Percentiles rank a stretch among this genome's conserved stretches.
Conservation (phyloP, 2,113 vertebrate species). For the Podarcis muralis region DNA sequence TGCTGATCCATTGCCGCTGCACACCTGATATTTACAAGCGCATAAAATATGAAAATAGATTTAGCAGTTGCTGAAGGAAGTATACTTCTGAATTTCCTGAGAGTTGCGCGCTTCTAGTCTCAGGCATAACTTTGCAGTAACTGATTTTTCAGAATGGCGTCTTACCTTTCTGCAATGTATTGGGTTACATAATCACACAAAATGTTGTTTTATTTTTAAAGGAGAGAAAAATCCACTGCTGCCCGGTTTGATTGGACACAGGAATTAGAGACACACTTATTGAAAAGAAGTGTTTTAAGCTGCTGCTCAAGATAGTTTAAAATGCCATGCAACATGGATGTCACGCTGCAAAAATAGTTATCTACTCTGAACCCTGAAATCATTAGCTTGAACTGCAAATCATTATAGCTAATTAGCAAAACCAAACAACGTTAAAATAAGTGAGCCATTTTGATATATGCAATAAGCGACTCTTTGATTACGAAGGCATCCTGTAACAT, state of each 20-base stretch:
- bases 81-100: constrained; percentile 1
- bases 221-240: constrained; percentile 44
- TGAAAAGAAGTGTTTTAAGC: constrained; percentile 61
- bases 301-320: constrained; percentile 62
- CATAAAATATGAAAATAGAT: constrained; percentile 27
- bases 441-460: constrained; percentile 44
- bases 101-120: constrained; percentile 15
- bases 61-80: neutral
- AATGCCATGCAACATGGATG: constrained; percentile 66
- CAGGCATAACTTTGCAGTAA: constrained; percentile 12
- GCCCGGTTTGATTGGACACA: constrained; percentile 58
- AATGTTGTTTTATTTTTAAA: constrained; percentile 61
- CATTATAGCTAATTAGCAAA: constrained; percentile 56
- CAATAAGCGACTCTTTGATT: constrained; percentile 42
- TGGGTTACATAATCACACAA: constrained; percentile 42
- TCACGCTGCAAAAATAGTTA: constrained; percentile 60
- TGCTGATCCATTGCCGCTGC: neutral
- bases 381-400: constrained; percentile 50
- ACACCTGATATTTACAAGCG: neutral
- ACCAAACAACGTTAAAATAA: constrained; percentile 52
- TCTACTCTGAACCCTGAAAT: constrained; percentile 61
- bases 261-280: constrained; percentile 66
- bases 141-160: constrained; percentile 5
- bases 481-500: constrained; percentile 47
- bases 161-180: constrained; percentile 42